Base-by-base conservation (phyloP, 2,888 invertebrate species). In the Germaria angustata region DNA sequence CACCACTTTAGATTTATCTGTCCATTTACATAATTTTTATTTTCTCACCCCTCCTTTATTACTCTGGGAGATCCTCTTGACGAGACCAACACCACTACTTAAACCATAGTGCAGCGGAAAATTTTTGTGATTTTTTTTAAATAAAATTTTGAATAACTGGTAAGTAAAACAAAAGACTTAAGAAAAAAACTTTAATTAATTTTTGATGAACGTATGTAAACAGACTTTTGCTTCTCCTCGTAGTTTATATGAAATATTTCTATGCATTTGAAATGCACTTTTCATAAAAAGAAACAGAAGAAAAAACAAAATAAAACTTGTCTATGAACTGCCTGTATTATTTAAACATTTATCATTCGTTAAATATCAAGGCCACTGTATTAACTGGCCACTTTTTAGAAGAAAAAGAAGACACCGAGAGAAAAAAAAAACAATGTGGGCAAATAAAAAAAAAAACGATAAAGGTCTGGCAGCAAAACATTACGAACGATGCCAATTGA, bases 321-420 rank as follows among this genome's bases (percentile, higher is more conserved):
- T 59, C 57, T 72, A 39, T 34, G 13, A 15, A 22, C 39, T 9
- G 63, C 46, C 46, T 28, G 80, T 69, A 22, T 75, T 55, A 46
- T 75, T 75, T 53, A 68, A 73, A 68, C 66, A 68, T 80, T 80
- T 80, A 80, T 80, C 75, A 76, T 65, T 80, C 49, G 44, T 57
- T 80, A 80, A 80, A 80, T 80, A 76, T 76, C 80, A 80, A 80
- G 80, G 80, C 80, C 80, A 72, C 41, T 24, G 13, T 11, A 32
- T 15, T 41, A 66, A 59, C 32, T 53, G 41, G 44, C 22, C 79
- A 79, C 49, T 39, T 79, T 66, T 46, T 20, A 53, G 1, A 44
- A 53, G 49, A 61, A 65, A 9, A 61, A 4, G 13, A n/a, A 53
- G 17, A n/a, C 17, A 28, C 17, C 39, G n/a, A 8, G 24, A 49